Percentiles rank a stretch among this genome's conserved stretches.
Conservation (phyloP, 2,888 invertebrate species). For the Sericinus montela region DNA sequence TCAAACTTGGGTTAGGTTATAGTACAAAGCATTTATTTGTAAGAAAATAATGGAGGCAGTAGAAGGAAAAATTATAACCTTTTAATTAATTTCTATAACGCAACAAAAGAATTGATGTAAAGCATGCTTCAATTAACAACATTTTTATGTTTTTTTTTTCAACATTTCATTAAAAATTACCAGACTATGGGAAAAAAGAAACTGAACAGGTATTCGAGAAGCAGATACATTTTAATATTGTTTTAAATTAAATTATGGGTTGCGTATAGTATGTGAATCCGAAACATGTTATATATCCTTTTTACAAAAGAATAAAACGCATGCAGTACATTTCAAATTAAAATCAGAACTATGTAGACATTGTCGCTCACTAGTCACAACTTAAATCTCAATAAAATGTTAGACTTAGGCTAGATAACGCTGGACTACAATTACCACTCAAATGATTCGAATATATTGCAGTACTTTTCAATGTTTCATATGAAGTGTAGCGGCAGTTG, state of each 20-base stretch:
- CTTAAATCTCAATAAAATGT: slow-evolving; percentile 6
- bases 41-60: slow-evolving; percentile 1
- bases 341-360: too few species aligned
- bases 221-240: too few species aligned
- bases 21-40: background rate
- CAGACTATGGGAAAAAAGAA: too few species aligned
- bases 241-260: too few species aligned
- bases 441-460: slow-evolving; percentile 9
- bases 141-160: too few species aligned
- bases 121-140: background rate
- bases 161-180: too few species aligned
- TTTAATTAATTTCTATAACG: background rate
- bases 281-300: too few species aligned
- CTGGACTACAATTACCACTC: slow-evolving; percentile 11
- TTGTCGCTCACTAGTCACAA: background rate
- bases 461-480: slow-evolving; percentile 13
- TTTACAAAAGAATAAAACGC: too few species aligned
- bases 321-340: too few species aligned
- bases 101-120: background rate
- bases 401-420: too few species aligned
- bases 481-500: slow-evolving; percentile 24
- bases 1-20: slow-evolving; percentile 3
- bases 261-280: too few species aligned
- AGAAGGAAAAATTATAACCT: background rate
- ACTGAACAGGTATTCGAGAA: too few species aligned